These are phyloP conservation scores for Dicycla oo DNA, from an alignment of 2,888 invertebrate genomes.

Conservation along the genomic window DNA sequence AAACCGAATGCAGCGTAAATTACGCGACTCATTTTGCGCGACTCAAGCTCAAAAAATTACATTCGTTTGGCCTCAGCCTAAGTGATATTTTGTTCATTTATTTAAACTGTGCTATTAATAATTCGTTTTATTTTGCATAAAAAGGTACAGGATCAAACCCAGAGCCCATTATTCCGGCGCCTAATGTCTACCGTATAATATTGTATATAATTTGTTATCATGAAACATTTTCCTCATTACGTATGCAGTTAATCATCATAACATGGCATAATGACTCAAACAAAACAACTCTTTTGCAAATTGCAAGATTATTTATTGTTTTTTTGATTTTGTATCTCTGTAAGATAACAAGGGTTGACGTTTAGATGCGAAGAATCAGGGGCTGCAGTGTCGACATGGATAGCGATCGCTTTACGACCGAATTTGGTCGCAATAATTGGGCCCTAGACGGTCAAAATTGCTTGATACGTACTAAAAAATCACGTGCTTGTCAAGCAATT, in stretches of 20 bases:
- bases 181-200: constrained; percentile 50
- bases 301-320: constrained; percentile 32
- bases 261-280: constrained; percentile 37
- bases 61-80: too few relatives aligned
- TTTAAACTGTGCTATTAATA: constrained; percentile 3
- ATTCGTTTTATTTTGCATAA: constrained; percentile 32
- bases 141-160: constrained; percentile 23
- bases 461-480: too few relatives aligned
- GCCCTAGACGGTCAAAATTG: too few relatives aligned
- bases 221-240: constrained; percentile 50
- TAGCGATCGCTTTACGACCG: too few relatives aligned
- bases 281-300: constrained; percentile 44
- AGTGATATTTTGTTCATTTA: background rate
- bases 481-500: too few relatives aligned
- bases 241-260: constrained; percentile 45
- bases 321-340: constrained; percentile 31
- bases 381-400: too few relatives aligned
- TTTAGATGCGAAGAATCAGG: background rate
- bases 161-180: constrained; percentile 40
- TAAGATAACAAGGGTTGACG: background rate
- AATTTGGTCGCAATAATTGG: too few relatives aligned
- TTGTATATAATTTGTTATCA: constrained; percentile 54
- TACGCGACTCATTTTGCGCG: too few relatives aligned
- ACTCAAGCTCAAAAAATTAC: too few relatives aligned
- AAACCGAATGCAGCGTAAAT: too few relatives aligned